Percentiles rank a stretch among this genome's conserved stretches.
Conservation (phyloP, 2,797 vertebrate species). For the Helarctos malayanus region DNA sequence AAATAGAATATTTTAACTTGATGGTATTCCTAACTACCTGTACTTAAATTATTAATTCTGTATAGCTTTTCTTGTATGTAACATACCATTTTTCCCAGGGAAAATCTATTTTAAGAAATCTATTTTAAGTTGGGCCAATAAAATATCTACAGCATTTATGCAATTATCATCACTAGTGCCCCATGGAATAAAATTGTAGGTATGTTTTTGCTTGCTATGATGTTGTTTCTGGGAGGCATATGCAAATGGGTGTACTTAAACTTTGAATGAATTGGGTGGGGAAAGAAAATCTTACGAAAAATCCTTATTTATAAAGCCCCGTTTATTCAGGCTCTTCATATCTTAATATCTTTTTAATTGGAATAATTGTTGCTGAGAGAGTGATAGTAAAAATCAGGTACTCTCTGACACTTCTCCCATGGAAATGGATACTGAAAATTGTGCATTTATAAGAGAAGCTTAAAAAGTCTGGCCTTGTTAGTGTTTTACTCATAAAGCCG, state of each 20-base stretch:
- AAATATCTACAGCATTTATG: conserved; percentile 89
- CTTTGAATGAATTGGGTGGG: background rate
- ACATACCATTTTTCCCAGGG: conserved; percentile 91
- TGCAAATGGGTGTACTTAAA: conserved; percentile 44
- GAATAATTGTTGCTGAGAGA: conserved; percentile 51
- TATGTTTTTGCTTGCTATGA: conserved; percentile 45
- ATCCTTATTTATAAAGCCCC: conserved; percentile 34
- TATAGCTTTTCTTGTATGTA: background rate
- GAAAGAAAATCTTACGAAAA: conserved; percentile 63
- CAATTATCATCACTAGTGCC: conserved; percentile 91
- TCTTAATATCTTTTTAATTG: conserved; percentile 19
- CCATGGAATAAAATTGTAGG: conserved; percentile 72
- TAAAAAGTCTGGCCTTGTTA: background rate
- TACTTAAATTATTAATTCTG: background rate
- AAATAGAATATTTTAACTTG: conserved; percentile 6
- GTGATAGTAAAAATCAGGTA: background rate
- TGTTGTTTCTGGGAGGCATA: conserved; percentile 48
- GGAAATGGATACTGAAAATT: background rate
- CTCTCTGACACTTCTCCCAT: background rate
- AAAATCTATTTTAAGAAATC: conserved; percentile 93
- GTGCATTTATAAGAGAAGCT: background rate
- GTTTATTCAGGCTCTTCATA: conserved; percentile 58
- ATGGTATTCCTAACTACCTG: background rate
- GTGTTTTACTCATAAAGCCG: background rate
- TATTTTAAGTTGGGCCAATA: conserved; percentile 91